Percentiles rank a stretch among this genome's conserved stretches.
phyloP scores from a whole-genome alignment of 2,113 vertebrate genomes.

The Anguilla japonica region DNA sequence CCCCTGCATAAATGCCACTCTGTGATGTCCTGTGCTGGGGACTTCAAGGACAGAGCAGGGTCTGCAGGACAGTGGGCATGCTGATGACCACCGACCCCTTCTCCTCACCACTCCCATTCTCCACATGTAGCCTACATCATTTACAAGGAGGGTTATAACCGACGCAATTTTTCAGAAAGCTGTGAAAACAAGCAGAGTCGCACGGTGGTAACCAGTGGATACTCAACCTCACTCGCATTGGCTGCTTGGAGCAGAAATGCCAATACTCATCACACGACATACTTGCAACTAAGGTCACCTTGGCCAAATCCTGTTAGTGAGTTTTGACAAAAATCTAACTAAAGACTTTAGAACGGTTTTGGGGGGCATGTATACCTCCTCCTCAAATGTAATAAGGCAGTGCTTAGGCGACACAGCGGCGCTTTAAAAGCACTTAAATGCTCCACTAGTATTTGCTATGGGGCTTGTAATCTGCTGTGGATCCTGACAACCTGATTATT shows the following conservation, averaged over 20 bases:
- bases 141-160: not conserved
- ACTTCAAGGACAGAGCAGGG: not conserved
- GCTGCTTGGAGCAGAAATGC: not conserved
- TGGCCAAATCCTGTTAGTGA: not conserved
- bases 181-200: not conserved
- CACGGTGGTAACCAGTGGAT: not conserved
- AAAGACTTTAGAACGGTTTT: not conserved
- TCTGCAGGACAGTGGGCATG: no score
- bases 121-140: not conserved
- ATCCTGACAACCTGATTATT: no score
- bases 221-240: not conserved
- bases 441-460: not conserved
- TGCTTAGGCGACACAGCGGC: not conserved
- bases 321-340: not conserved
- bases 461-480: not conserved
- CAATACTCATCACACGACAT: not conserved
- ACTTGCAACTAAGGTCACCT: not conserved
- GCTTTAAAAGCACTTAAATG: not conserved
- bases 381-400: not conserved
- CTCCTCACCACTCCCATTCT: not conserved
- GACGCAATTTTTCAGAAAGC: not conserved
- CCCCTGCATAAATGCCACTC: not conserved
- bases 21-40: not conserved
- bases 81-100: not conserved
- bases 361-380: not conserved